Conservation (phyloP, 1,140 invertebrate genomes). For the Trigoniulus corallinus region DNA sequence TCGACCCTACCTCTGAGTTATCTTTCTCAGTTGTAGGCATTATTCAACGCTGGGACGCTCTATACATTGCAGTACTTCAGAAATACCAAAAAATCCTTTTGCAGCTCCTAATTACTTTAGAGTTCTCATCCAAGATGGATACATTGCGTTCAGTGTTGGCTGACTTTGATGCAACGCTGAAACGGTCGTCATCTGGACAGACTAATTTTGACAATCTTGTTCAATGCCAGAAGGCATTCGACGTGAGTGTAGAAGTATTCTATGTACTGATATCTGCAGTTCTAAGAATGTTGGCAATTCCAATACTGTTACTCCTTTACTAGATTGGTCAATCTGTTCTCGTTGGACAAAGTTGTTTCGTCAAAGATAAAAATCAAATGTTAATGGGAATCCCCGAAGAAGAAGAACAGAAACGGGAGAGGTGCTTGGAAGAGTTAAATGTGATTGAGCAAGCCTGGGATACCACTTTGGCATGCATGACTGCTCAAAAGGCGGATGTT, state of each 20-base stretch:
- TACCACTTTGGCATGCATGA: constrained; percentile 62
- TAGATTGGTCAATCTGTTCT: neutral
- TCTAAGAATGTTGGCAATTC: neutral
- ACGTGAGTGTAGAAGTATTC: neutral
- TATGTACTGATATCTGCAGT: neutral
- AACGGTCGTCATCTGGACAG: too few species aligned
- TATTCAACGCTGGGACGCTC: neutral
- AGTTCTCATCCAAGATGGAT: neutral
- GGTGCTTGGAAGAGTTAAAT: constrained; percentile 48
- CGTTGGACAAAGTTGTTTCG: constrained; percentile 45
- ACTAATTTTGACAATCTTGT: neutral
- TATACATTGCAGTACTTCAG: neutral
- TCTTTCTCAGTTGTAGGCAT: neutral
- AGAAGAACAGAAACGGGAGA: constrained; percentile 25
- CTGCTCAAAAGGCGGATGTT: constrained; percentile 65
- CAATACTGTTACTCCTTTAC: neutral
- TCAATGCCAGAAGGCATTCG: neutral
- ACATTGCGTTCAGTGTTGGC: neutral
- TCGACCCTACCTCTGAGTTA: too few species aligned
- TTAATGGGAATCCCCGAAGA: constrained; percentile 21
- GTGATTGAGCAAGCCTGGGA: constrained; percentile 66
- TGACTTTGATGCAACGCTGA: neutral
- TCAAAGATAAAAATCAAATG: constrained; percentile 17
- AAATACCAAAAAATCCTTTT: neutral
- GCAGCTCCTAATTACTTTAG: neutral